phyloP scores from a whole-genome alignment of 2,888 invertebrate species.

The Ectropis crepuscularia region DNA sequence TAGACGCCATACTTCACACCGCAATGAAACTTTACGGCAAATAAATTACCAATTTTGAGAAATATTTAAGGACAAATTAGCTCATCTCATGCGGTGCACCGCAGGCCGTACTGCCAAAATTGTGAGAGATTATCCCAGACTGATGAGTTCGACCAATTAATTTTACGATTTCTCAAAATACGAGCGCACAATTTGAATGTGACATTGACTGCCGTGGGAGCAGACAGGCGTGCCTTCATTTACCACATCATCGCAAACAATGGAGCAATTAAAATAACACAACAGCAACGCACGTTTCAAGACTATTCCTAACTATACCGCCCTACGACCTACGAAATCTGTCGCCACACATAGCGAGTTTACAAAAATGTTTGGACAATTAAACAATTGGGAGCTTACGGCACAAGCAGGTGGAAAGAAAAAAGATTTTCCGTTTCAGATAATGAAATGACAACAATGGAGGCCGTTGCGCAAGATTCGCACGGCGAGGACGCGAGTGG shows the following conservation, averaged over 20 bases:
- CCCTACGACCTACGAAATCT: constrained; percentile 54
- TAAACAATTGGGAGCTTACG: constrained; percentile 80
- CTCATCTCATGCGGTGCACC: constrained; percentile 23
- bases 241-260: constrained; percentile 60
- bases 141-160: constrained; percentile 48
- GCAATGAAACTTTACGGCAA: constrained; percentile 24
- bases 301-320: constrained; percentile 43
- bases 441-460: constrained; percentile 84
- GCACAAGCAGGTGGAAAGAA: constrained; percentile 72
- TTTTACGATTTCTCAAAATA: constrained; percentile 55
- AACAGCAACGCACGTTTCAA: constrained; percentile 43
- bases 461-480: constrained; percentile 76
- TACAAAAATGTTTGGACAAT: constrained; percentile 72
- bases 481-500: constrained; percentile 75
- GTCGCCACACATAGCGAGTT: constrained; percentile 64
- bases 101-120: constrained; percentile 17
- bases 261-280: constrained; percentile 66
- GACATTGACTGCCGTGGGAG: constrained; percentile 73
- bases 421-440: constrained; percentile 85
- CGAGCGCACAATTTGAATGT: constrained; percentile 59
- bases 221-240: constrained; percentile 50
- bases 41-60: constrained; percentile 15
- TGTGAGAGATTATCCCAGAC: constrained; percentile 30
- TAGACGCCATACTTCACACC: constrained; percentile 33
- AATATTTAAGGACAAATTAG: constrained; percentile 13